Conservation (phyloP, 2,113 vertebrate species). For the Phalacrocorax carbo region DNA sequence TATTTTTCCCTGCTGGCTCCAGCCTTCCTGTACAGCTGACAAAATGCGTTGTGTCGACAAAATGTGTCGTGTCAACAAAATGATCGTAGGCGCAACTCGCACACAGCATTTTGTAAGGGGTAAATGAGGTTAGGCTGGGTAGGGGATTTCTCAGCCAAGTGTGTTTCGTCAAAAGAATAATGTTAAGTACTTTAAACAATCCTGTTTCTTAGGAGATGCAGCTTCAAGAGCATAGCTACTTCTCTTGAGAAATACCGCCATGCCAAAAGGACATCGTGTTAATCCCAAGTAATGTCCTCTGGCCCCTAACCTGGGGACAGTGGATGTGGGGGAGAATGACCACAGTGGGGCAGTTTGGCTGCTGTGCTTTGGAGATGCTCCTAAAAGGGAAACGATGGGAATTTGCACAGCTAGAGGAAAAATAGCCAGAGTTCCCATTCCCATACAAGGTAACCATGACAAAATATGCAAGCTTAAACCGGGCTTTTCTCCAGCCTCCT, state of each 20-base stretch:
- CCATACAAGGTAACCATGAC: background rate
- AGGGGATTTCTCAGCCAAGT: slow-evolving; percentile 50
- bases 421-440: background rate
- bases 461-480: background rate
- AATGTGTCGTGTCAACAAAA: background rate
- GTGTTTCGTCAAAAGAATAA: slow-evolving; percentile 25
- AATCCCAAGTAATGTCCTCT: background rate
- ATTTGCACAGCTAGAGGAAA: background rate
- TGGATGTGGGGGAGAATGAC: background rate
- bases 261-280: background rate
- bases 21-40: slow-evolving; percentile 57
- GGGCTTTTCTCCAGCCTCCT: background rate
- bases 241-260: background rate
- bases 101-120: slow-evolving; percentile 1
- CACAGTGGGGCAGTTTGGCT: background rate
- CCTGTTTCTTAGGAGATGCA: slow-evolving; percentile 13
- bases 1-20: slow-evolving; percentile 37
- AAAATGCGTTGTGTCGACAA: background rate
- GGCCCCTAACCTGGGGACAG: background rate
- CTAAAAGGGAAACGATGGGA: background rate
- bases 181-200: slow-evolving; percentile 28
- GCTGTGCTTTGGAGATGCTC: rapidly evolving
- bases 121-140: slow-evolving; percentile 17
- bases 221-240: slow-evolving; percentile 28
- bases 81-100: background rate